Base-by-base conservation (phyloP, 92 coral and sea anemone species). In the Palythoa heliodiscus region DNA sequence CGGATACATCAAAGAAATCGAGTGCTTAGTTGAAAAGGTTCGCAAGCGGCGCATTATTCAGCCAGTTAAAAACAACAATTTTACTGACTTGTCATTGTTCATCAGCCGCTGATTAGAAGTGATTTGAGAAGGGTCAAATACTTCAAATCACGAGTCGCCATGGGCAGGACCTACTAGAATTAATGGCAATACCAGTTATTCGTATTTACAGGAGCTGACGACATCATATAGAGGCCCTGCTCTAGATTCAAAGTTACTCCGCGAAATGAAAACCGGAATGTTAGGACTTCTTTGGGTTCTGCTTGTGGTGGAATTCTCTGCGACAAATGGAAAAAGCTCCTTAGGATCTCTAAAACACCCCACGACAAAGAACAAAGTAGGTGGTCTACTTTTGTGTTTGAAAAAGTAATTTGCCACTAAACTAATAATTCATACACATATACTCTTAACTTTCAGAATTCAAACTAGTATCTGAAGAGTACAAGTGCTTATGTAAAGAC, bases 81-180 rank as follows among this genome's bases (percentile, higher is more conserved):
- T 77, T 57, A 54, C 67, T 57, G 16, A 67, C 29, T 68, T 77
- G 69, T 80, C 73, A 80, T 22, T n/a, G 25, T 37, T 48, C 84
- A 50, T 80, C 58, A 67, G 61, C 74, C 73, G 84, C 72, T 70
- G 84, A 80, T 80, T 66, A 64, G 38, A 64, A 64, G 74, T 68
- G 72, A 64, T 80, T 67, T 50, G 50, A 22, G 20, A 64, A 52
- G 40, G 84, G 73, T 80, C 84, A 80, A 64, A 80, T 80, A 80
- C 61, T 70, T 52, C 3, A 70, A 15, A 80, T 80, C 64, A 80
- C 84, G 54, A 47, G 61, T 67, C 73, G 19, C n/a, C 23, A 66
- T 80, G 84, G 84, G 60, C 61, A 80, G 74, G 43, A 74, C 15
- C 35, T 14, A 20, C 84, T 61, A 79, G 57, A 61, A 13, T 23